Percentiles rank a stretch among this genome's conserved stretches.
These are phyloP conservation scores for Drosophila auraria DNA, from an alignment of 1,140 invertebrate species.

Conservation along the genomic window DNA sequence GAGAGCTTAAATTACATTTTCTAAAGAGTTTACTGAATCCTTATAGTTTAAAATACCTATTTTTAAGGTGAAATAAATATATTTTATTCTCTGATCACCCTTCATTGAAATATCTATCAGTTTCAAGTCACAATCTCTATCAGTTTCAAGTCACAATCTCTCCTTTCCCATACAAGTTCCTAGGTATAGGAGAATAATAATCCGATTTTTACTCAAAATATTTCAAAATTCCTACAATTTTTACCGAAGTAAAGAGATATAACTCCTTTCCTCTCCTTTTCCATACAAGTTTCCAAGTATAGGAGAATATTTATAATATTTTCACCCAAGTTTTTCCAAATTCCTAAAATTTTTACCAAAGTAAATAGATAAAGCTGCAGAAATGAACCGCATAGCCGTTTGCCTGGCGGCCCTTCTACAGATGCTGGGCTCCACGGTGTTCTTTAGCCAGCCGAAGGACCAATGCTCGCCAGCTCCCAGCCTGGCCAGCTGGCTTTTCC, in stretches of 20 bases:
- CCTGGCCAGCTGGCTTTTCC: slow-evolving; percentile 55
- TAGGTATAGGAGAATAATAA: not conserved
- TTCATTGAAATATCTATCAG: not conserved
- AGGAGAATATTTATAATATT: too few relatives aligned
- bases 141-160: not conserved
- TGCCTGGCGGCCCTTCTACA: slow-evolving; percentile 37
- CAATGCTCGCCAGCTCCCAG: slow-evolving; percentile 56
- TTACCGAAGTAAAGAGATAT: not conserved
- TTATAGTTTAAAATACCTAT: too few relatives aligned
- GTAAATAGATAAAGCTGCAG: not conserved
- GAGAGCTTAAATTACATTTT: too few relatives aligned
- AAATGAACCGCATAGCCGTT: slow-evolving; percentile 46
- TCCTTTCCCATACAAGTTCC: too few relatives aligned
- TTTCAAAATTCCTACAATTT: slow-evolving; percentile 8
- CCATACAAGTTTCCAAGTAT: too few relatives aligned
- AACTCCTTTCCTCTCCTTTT: not conserved
- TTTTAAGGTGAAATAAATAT: not conserved
- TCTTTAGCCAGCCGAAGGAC: slow-evolving; percentile 55
- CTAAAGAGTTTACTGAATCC: too few relatives aligned
- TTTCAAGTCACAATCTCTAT: not conserved
- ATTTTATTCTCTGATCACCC: too few relatives aligned
- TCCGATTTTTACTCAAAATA: not conserved
- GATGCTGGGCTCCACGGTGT: slow-evolving; percentile 39
- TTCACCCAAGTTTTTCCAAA: not conserved
- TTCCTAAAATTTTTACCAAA: not conserved